phyloP scores from a whole-genome alignment of 2,888 invertebrate genomes.

The Acrobeloides nanus region DNA sequence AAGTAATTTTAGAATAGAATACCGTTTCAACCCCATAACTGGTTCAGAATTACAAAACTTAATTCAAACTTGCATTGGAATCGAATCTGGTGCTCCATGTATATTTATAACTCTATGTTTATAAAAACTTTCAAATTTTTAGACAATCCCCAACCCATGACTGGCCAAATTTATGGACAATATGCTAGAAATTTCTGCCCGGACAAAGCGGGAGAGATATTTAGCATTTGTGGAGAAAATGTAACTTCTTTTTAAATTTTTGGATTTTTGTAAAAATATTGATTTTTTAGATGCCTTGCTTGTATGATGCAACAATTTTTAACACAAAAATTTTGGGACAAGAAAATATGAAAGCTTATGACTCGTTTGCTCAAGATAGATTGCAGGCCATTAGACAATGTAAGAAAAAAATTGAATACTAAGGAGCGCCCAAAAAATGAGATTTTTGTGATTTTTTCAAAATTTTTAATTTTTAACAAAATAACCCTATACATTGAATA shows the following conservation, averaged over 20 bases:
- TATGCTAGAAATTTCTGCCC: constrained; percentile 35
- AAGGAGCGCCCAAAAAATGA: no score
- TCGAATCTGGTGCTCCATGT: no score
- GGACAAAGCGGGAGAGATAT: constrained; percentile 43
- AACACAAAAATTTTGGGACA: constrained; percentile 42
- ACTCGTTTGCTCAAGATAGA: constrained; percentile 36
- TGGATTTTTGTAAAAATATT: no score
- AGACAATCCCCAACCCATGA: constrained; percentile 44
- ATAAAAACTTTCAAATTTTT: no score
- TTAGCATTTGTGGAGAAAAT: constrained; percentile 48
- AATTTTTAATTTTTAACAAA: no score
- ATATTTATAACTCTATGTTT: no score
- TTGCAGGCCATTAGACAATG: constrained; percentile 40
- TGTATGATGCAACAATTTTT: constrained; percentile 42
- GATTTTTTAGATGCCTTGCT: constrained; percentile 16
- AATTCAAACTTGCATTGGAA: constrained; percentile 41
- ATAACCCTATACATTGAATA: no score
- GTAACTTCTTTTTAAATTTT: no score
- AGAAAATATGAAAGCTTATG: constrained; percentile 26
- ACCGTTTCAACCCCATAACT: constrained; percentile 45
- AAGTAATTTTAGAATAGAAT: constrained; percentile 11
- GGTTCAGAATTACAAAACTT: constrained; percentile 43
- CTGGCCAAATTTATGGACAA: constrained; percentile 32
- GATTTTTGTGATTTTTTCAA: no score
- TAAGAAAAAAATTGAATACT: no score